Evolutionary conservation across 2,797 vertebrate species (phyloP), one percentile per base, ranked within the genome.

Genomic region (Eospalax fontanierii): DNA sequence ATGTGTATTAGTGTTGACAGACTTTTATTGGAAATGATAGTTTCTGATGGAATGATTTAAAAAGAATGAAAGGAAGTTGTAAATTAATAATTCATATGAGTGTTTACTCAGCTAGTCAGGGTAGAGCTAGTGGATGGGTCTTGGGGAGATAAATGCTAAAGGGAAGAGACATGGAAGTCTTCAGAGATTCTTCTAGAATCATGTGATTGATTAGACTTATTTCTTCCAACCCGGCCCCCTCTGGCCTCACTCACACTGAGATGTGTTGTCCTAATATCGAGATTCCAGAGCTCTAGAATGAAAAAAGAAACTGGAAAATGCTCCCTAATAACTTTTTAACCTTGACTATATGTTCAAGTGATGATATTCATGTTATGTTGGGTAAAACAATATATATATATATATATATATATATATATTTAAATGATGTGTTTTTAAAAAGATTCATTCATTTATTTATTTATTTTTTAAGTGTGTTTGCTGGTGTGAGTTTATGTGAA

Each of bases 341-440:
- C 68, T 38, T 78, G 28, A 54, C 35, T 57, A 1, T 24, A 50
- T 2, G 46, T 88, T 87, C 16, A 87, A 83, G 89, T 73, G 68
- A 8, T 43, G 68, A 54, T 78, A 43, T 65, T 89, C 82, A 63
- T 19, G 54, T 78, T 87, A 33, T 26, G 22, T 0, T 30, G 2
- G 33, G 26, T 94, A 92, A 91, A 74, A 81, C 76, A 90, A 61
- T n/a, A n/a, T n/a, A n/a, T n/a, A n/a, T n/a, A n/a, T n/a, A n/a
- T n/a, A n/a, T n/a, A n/a, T n/a, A n/a, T n/a, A n/a, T n/a, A n/a
- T n/a, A 70, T 57, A 6, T 28, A 28, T 82, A 65, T 50, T 21
- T n/a, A 86, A 80, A 86, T 15, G 14, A 54, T 54, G 12, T 54
- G 50, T 54, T 54, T 54, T 54, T 10, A 54, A 54, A 54, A 54